Percentiles rank a stretch among this genome's conserved stretches.
Conservation (phyloP, 2,888 invertebrate genomes). For the Lissocephala sabroskyi region DNA sequence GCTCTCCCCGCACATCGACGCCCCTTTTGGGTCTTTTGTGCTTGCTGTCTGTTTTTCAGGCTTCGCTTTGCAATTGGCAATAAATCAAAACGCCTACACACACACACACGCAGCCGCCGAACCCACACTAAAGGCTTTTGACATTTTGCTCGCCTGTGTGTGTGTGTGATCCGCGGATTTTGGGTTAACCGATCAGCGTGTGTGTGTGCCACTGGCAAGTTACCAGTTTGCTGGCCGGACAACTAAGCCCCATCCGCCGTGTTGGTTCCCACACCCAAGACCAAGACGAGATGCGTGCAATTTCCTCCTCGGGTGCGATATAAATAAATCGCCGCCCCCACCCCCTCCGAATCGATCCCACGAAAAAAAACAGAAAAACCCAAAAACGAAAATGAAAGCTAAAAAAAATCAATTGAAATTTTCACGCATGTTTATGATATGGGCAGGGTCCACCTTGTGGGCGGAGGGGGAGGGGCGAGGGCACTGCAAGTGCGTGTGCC, state of each 20-base stretch:
- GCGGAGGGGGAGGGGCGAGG: too few species aligned
- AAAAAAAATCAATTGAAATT: slow-evolving; percentile 55
- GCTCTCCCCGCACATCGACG: too few species aligned
- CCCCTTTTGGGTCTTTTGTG: too few species aligned
- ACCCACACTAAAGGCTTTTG: slow-evolving; percentile 14
- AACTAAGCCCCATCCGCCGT: background rate
- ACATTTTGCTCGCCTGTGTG: slow-evolving; percentile 32
- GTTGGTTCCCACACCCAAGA: slow-evolving; percentile 36
- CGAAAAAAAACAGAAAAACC: too few species aligned
- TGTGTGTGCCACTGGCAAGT: background rate
- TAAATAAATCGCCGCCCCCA: slow-evolving; percentile 35
- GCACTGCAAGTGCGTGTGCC: slow-evolving; percentile 28
- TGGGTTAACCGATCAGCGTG: background rate
- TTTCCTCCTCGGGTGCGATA: slow-evolving; percentile 49
- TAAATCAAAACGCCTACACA: slow-evolving; percentile 60
- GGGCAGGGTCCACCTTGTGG: too few species aligned
- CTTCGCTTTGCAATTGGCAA: slow-evolving; percentile 50
- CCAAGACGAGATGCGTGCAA: slow-evolving; percentile 28
- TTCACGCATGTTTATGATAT: slow-evolving; percentile 62
- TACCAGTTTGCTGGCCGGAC: background rate
- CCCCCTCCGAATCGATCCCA: background rate
- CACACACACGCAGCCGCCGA: background rate
- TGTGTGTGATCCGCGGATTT: background rate
- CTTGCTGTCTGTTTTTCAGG: too few species aligned
- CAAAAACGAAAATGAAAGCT: too few species aligned